Evolutionary conservation across 2,797 vertebrate genomes (phyloP), one percentile per base, ranked within the genome.

Genomic region (Aphelocoma californica): DNA sequence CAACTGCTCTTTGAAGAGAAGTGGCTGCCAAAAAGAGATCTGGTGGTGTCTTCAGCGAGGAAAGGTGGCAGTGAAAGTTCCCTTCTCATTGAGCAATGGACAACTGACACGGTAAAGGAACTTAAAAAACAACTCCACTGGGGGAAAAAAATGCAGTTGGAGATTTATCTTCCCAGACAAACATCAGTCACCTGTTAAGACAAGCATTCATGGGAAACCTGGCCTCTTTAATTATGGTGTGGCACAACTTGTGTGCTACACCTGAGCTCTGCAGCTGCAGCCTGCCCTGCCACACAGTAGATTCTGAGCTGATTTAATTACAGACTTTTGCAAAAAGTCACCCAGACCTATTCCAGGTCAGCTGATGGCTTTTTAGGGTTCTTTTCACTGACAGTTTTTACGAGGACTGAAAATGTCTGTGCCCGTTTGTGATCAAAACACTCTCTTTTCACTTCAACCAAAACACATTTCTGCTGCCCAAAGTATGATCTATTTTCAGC

Each of bases 201-300:
- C 83, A 92, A 0, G 65, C 53, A 74, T 7, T 58, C 2, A 2
- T 62, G 80, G 64, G 73, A 96, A 94, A 92, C 25, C 11, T 8
- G 4, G 65, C 50, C 45, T 92, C 87, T 58, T 34, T 90, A 90
- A 93, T 88, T 83, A 92, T 1, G 1, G 82, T n/a, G 75, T 81
- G 81, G 87, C 62, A 80, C 3, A 24, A 56, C 54, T 34, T 48
- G 64, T 50, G 50, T 50, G 77, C 70, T 94, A 48, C 65, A 78
- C 78, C 80, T 36, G 58, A 79, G 83, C 64, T 79, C 67, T 77
- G 83, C 82, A 92, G 88, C 82, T 75, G 73, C 92, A 91, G 80
- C 19, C 62, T 69, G 51, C 60, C 57, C 32, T 28, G 64, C 70
- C 90, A 85, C 69, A 86, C 0, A 2, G 31, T 3, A 56, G 32